These are phyloP conservation scores for Agriopis aurantiaria DNA, from an alignment of 2,888 invertebrate species.

Conservation along the genomic window DNA sequence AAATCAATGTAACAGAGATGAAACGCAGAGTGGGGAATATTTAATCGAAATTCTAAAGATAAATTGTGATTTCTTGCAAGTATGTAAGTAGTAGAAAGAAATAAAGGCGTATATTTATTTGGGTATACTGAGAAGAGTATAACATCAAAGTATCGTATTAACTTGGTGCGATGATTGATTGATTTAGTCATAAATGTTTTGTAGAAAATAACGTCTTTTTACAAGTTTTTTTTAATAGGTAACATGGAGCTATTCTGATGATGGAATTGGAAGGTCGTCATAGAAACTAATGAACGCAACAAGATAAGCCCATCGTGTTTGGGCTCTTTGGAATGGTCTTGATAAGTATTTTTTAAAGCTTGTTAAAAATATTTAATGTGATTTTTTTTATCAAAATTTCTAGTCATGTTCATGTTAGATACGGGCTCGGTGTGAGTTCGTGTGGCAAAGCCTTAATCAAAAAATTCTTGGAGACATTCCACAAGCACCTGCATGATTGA, in stretches of 20 bases:
- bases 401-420: conserved; percentile 33
- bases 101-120: not conserved
- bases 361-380: not conserved
- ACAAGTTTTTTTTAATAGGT: no score
- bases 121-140: not conserved
- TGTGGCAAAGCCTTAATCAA: conserved; percentile 62
- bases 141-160: no score
- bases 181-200: not conserved
- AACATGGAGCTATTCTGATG: no score
- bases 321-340: no score
- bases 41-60: not conserved
- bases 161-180: not conserved
- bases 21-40: not conserved
- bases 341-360: not conserved
- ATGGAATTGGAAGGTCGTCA: no score
- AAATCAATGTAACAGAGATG: not conserved
- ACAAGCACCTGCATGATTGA: conserved; percentile 64
- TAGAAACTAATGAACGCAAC: no score
- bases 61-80: not conserved
- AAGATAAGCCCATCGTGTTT: no score
- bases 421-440: conserved; percentile 50
- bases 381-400: conserved; percentile 31
- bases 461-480: conserved; percentile 63
- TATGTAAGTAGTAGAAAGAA: not conserved
- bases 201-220: not conserved